Percentiles rank a stretch among this genome's conserved stretches.
Conservation (phyloP, 2,888 invertebrate species). For the Gryllus longicercus region DNA sequence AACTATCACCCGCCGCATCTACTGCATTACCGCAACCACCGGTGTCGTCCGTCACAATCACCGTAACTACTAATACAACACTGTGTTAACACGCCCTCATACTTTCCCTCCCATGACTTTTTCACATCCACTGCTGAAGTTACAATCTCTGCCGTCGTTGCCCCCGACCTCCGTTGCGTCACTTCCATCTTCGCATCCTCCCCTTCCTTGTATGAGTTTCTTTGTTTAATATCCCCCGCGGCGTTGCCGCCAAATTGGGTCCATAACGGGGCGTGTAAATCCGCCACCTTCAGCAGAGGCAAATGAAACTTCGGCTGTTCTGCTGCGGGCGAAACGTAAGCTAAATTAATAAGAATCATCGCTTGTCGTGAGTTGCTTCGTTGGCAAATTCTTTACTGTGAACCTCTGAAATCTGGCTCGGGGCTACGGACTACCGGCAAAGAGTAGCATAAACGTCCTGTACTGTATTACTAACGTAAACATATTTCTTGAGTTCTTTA, state of each 20-base stretch:
- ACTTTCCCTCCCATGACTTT: background rate
- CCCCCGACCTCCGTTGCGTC: too few relatives aligned
- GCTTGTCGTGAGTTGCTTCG: background rate
- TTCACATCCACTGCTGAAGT: background rate
- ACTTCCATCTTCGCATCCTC: background rate
- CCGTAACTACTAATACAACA: too few relatives aligned
- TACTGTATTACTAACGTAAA: too few relatives aligned
- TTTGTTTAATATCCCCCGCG: slow-evolving; percentile 7
- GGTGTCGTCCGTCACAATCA: too few relatives aligned
- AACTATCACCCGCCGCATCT: too few relatives aligned
- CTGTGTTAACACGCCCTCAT: too few relatives aligned
- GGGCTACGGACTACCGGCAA: too few relatives aligned
- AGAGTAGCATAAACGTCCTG: too few relatives aligned
- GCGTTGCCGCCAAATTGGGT: background rate
- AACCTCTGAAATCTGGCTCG: too few relatives aligned
- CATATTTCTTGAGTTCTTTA: too few relatives aligned
- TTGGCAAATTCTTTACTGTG: too few relatives aligned
- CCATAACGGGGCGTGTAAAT: slow-evolving; percentile 1
- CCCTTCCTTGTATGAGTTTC: background rate
- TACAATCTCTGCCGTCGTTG: background rate
- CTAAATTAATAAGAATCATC: slow-evolving; percentile 1
- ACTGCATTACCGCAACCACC: too few relatives aligned
- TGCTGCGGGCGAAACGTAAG: background rate
- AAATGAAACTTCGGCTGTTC: background rate
- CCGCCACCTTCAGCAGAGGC: background rate